phyloP scores from a whole-genome alignment of 92 coral and sea anemone species.

The Scolanthus callimorphus region DNA sequence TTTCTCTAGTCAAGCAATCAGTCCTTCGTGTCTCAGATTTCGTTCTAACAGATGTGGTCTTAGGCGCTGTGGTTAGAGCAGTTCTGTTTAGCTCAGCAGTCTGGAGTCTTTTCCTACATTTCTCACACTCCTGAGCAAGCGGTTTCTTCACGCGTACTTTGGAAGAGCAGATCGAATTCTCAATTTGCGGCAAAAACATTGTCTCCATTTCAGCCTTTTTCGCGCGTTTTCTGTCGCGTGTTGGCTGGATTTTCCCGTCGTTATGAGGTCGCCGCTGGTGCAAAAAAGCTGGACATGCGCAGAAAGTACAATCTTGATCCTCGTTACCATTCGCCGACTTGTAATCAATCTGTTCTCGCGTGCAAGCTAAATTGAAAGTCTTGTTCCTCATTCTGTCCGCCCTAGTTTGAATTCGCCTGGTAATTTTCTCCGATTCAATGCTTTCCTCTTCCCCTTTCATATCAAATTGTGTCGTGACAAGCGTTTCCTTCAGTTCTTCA shows the following conservation, averaged over 20 bases:
- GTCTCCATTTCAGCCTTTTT: constrained; percentile 1
- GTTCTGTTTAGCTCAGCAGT: constrained; percentile 8
- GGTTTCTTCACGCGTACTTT: neutral
- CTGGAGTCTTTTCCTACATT: constrained; percentile 19
- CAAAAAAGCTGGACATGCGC: constrained; percentile 15
- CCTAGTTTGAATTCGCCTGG: neutral
- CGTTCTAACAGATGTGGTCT: neutral
- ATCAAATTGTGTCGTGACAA: constrained; percentile 10
- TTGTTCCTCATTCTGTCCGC: neutral
- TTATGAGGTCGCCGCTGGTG: constrained; percentile 6
- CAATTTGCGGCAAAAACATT: constrained; percentile 7
- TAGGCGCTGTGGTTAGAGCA: neutral
- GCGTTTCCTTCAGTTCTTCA: constrained; percentile 3
- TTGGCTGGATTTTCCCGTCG: neutral
- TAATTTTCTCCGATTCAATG: neutral
- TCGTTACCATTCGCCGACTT: neutral
- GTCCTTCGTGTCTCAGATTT: neutral
- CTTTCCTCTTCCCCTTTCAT: constrained; percentile 5
- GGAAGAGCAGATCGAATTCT: neutral
- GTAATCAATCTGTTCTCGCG: constrained; percentile 5
- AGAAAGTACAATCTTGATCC: constrained; percentile 10
- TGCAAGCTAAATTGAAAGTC: constrained; percentile 33
- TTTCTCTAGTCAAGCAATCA: neutral
- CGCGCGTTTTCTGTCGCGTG: neutral
- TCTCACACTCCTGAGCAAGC: constrained; percentile 4